Base-by-base conservation (phyloP, 2,113 vertebrate species). In the Ramphastos sulfuratus region DNA sequence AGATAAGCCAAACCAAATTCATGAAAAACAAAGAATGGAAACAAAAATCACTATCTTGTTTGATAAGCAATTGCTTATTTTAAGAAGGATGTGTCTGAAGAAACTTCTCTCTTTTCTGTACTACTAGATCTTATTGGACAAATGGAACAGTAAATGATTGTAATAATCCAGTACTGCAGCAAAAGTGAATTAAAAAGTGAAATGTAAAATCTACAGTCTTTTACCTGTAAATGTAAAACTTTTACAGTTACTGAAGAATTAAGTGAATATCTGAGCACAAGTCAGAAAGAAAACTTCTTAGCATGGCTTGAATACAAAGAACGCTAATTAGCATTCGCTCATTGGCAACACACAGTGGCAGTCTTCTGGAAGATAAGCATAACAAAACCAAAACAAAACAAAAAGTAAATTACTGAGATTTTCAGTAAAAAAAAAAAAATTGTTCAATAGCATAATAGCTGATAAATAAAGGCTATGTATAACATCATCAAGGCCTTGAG, bases 91-190 rank as follows among this genome's bases (percentile, higher is more conserved):
- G n/a, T 54, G 19, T 39, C 39, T 61, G 85, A 94, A 87, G n/a
- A 33, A 73, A 94, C 56, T 21, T 67, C 91, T 94, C 90, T 70
- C 77, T 94, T 95, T 93, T 89, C 55, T 94, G 52, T 35, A 92
- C 8, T 74, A 89, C 61, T 69, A 70, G n/a, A 35, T 90, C 42
- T 77, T 82, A 61, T 2, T 92, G 46, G 73, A 91, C 14, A 95
- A 95, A 25, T 25, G 42, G 84, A 92, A 72, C 12, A 60, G n/a
- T 76, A 85, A 87, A 39, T 65, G 90, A 93, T 58, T 75, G 77
- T 56, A 94, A 82, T 30, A 94, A 85, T 31, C 30, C 60, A 37
- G 27, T 33, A 52, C 20, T 64, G 35, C 31, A 86, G 52, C 82
- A 90, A 90, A 85, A 1, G 4, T 64, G 46, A 27, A 89, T 37